Evolutionary conservation across 1,140 invertebrate species (phyloP).

Genomic region (Thaumatotibia leucotreta): DNA sequence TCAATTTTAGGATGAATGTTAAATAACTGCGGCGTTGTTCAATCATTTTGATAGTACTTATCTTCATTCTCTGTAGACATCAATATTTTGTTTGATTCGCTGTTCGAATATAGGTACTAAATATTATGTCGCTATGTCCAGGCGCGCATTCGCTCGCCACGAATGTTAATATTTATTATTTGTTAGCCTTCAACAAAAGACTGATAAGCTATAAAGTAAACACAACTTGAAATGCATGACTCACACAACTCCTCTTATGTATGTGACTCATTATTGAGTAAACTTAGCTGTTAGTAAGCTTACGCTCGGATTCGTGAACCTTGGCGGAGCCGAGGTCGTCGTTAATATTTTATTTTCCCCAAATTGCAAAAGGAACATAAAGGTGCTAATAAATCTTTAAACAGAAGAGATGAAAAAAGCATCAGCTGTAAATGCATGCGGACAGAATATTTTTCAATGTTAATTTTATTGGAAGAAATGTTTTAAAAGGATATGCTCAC

Average conservation of each 20-base stretch:
- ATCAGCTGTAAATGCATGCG: background rate
- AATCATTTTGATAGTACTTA: too few relatives aligned
- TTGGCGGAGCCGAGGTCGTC: background rate
- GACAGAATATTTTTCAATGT: background rate
- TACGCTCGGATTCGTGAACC: background rate
- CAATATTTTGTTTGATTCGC: background rate
- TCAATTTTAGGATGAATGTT: too few relatives aligned
- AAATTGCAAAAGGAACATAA: background rate
- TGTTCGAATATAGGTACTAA: too few relatives aligned
- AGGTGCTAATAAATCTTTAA: background rate
- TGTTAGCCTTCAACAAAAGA: background rate
- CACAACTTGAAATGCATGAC: background rate
- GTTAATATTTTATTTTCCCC: background rate
- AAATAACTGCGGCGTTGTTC: too few relatives aligned
- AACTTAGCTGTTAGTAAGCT: background rate
- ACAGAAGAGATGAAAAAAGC: background rate
- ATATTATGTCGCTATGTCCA: background rate
- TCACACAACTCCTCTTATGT: background rate
- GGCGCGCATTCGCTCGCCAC: background rate
- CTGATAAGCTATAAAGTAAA: background rate
- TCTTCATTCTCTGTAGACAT: too few relatives aligned
- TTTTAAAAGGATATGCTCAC: too few relatives aligned
- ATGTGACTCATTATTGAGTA: conserved; percentile 4
- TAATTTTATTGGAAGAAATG: too few relatives aligned
- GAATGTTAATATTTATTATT: background rate